Evolutionary conservation across 2,888 invertebrate genomes (phyloP).

Genomic region (Xestoiulus laeticollis): DNA sequence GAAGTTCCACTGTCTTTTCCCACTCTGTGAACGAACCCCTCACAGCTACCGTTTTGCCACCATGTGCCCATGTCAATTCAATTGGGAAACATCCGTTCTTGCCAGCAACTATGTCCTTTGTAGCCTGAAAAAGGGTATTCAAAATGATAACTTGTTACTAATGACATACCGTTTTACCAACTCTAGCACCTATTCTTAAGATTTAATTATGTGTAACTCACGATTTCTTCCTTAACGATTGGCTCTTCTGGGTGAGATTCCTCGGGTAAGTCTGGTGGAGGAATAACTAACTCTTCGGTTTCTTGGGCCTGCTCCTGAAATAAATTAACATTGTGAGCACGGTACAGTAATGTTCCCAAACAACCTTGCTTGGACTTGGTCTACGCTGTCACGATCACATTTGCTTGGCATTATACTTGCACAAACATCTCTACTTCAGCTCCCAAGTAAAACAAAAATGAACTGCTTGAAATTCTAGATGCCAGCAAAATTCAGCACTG

Average conservation of each 20-base stretch:
- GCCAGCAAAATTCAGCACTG: no score
- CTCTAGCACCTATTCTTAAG: no score
- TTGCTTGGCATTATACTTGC: no score
- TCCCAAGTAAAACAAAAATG: no score
- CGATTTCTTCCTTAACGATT: constrained; percentile 14
- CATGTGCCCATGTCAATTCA: constrained; percentile 53
- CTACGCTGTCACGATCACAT: no score
- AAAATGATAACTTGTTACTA: not conserved
- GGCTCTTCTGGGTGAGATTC: constrained; percentile 27
- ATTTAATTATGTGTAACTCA: not conserved
- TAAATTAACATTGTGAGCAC: not conserved
- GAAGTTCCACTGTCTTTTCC: constrained; percentile 51
- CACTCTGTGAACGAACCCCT: constrained; percentile 52
- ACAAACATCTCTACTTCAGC: no score
- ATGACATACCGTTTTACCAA: not conserved
- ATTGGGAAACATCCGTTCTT: constrained; percentile 11
- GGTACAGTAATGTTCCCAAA: no score
- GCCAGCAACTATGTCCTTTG: not conserved
- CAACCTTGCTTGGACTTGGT: no score
- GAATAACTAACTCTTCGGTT: constrained; percentile 1
- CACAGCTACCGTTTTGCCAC: constrained; percentile 50
- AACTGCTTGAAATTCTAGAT: no score
- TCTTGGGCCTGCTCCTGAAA: not conserved
- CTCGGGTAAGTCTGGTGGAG: constrained; percentile 41
- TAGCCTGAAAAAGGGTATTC: not conserved